These are phyloP conservation scores for Jordanella pulchra DNA, from an alignment of 2,797 vertebrate genomes.

Conservation along the genomic window DNA sequence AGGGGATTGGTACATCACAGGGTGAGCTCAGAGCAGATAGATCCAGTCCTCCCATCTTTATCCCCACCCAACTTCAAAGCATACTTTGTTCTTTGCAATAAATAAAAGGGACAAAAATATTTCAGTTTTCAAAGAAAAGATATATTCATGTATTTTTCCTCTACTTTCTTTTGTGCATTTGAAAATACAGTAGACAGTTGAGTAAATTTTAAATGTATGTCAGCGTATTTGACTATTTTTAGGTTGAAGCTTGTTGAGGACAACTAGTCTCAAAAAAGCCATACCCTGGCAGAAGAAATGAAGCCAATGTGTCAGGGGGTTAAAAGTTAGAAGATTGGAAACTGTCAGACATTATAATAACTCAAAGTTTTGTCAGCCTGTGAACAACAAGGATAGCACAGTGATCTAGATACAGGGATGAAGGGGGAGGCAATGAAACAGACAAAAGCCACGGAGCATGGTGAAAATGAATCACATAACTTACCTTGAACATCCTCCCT, in stretches of 20 bases:
- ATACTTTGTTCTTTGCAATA: not conserved
- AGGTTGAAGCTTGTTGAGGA: no score
- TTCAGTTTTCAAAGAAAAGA: not conserved
- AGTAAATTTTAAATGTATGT: not conserved
- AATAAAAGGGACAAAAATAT: not conserved
- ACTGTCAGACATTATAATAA: not conserved
- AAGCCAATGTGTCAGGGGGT: no score
- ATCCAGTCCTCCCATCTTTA: constrained; percentile 4
- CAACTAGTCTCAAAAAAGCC: not conserved
- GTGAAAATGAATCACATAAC: constrained; percentile 17
- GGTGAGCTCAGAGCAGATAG: not conserved
- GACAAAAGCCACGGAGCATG: not conserved
- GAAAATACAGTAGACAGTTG: not conserved
- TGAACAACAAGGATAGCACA: not conserved
- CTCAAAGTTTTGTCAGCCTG: not conserved
- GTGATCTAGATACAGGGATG: no score
- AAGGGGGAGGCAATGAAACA: no score
- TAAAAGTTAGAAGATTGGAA: not conserved
- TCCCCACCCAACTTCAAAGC: not conserved
- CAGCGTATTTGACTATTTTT: not conserved
- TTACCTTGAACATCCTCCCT: constrained; percentile 58
- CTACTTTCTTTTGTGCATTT: not conserved
- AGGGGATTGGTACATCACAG: constrained; percentile 8
- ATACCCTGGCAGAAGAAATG: not conserved
- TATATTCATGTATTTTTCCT: not conserved